Conservation (phyloP, 2,797 vertebrate species). For the Chelon labrosus region DNA sequence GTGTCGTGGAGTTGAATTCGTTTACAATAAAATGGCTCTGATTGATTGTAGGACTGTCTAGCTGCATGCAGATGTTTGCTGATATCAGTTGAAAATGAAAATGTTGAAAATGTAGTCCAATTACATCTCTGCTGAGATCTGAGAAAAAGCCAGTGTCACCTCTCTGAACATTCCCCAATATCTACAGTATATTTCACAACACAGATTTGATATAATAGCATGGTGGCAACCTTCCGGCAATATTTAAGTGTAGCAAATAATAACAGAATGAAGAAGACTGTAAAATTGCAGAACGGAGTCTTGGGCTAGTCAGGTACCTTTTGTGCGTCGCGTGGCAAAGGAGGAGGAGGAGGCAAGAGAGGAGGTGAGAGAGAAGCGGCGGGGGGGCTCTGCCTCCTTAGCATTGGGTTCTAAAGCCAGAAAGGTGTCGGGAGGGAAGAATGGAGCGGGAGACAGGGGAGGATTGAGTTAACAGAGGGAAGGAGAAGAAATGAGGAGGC, state of each 20-base stretch:
- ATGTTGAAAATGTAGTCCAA: too few relatives aligned
- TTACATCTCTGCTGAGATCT: too few relatives aligned
- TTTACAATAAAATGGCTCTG: too few relatives aligned
- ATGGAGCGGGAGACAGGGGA: neutral
- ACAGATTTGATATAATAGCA: too few relatives aligned
- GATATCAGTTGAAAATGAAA: too few relatives aligned
- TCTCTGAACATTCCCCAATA: too few relatives aligned
- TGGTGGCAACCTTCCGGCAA: too few relatives aligned
- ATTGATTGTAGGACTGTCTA: too few relatives aligned
- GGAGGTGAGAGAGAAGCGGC: constrained; percentile 93
- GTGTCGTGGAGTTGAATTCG: too few relatives aligned
- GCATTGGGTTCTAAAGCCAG: constrained; percentile 84
- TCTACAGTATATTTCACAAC: too few relatives aligned
- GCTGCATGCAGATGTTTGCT: too few relatives aligned
- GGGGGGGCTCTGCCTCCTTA: constrained; percentile 90
- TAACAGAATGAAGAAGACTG: constrained; percentile 3
- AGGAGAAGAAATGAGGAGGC: neutral
- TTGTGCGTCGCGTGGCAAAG: constrained; percentile 86
- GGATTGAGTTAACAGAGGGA: neutral
- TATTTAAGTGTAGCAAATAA: neutral
- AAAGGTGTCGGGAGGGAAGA: constrained; percentile 50
- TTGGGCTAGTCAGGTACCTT: constrained; percentile 86
- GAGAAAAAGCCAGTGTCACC: too few relatives aligned
- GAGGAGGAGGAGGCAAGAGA: constrained; percentile 86
- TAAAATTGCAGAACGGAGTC: neutral